Conservation (phyloP, 2,113 vertebrate species). For the Muntiacus reevesi region DNA sequence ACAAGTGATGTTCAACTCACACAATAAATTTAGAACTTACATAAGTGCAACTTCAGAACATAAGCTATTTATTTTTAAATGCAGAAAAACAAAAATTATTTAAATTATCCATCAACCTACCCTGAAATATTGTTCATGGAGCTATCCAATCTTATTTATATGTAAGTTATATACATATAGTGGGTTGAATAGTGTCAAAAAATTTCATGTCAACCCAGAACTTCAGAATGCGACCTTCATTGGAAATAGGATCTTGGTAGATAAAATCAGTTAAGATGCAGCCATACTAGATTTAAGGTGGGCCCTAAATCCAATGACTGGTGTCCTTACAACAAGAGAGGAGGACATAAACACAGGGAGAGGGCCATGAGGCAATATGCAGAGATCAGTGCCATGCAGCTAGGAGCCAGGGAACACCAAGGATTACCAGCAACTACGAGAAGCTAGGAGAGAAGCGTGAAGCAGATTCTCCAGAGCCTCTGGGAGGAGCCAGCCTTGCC, state of each 20-base stretch:
- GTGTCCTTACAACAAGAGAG: background rate
- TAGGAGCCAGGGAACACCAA: background rate
- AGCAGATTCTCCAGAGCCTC: background rate
- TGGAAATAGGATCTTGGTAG: background rate
- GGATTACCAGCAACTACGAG: background rate
- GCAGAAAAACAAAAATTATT: background rate
- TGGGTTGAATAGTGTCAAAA: background rate
- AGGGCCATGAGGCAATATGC: background rate
- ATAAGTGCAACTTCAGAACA: background rate
- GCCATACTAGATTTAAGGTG: background rate
- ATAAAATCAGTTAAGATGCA: background rate
- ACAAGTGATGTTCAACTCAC: background rate
- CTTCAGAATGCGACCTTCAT: background rate
- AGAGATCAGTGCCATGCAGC: background rate
- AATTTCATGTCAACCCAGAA: background rate
- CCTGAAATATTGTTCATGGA: background rate
- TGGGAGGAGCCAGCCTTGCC: background rate
- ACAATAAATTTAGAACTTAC: background rate
- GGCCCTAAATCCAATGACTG: background rate
- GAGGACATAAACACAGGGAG: background rate
- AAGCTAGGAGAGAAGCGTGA: background rate
- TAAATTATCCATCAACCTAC: background rate
- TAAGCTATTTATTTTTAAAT: slow-evolving; percentile 26
- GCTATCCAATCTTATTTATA: background rate
- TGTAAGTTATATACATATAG: background rate